phyloP scores from a whole-genome alignment of 2,113 vertebrate species.

The Rhinopomastus cyanomelas region DNA sequence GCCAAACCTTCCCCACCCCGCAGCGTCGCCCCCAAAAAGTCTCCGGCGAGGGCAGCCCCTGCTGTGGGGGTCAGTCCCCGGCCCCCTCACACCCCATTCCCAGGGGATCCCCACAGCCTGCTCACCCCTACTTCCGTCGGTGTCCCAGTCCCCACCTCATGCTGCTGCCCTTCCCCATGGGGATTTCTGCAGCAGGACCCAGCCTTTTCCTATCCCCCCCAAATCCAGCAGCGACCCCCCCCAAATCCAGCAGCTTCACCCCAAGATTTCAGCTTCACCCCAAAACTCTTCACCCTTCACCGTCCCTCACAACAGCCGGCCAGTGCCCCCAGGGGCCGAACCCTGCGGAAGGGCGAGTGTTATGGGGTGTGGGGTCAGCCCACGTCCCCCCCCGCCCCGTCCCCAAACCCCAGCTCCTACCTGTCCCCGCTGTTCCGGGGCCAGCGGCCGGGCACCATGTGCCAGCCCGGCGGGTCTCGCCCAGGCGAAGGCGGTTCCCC shows the following conservation, averaged over 20 bases:
- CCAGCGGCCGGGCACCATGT: neutral
- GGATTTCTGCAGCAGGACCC: neutral
- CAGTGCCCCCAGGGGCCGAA: too few species aligned
- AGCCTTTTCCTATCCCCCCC: neutral
- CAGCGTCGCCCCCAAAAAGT: neutral
- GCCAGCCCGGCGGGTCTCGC: neutral
- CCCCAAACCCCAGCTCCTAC: neutral
- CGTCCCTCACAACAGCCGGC: too few species aligned
- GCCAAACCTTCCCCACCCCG: accelerated
- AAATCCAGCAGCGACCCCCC: neutral
- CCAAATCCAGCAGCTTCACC: neutral
- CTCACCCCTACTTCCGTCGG: neutral
- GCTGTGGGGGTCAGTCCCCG: accelerated
- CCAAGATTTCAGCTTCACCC: too few species aligned
- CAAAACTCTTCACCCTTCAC: too few species aligned
- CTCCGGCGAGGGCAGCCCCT: accelerated
- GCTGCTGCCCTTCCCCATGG: neutral
- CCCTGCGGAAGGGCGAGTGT: too few species aligned
- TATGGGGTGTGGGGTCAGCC: too few species aligned
- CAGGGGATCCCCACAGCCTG: neutral
- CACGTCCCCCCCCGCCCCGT: too few species aligned
- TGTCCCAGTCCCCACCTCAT: accelerated
- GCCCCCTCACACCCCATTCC: neutral
- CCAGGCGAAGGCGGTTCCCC: constrained; percentile 48
- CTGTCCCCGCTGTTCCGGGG: neutral